Evolutionary conservation across 2,888 invertebrate species (phyloP), one percentile per base, ranked within the genome.

Genomic region (Platycheirus rosarum): DNA sequence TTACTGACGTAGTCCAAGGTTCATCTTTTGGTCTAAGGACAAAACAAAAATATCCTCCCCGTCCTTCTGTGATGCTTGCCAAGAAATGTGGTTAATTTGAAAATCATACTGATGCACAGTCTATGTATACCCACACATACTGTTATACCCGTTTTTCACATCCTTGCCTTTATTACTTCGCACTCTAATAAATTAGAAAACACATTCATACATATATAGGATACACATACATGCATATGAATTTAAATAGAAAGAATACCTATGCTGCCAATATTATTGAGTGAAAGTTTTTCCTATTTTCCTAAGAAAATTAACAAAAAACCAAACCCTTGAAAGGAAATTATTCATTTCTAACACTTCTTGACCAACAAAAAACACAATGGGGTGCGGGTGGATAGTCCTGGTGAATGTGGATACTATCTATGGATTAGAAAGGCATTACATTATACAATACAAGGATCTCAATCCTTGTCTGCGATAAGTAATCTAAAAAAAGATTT

Each of bases 1-100:
- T 79, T 73, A 63, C 78, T 55, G 78, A 42, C 78, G 26, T 26
- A 48, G 48, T 55, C 62, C 68, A 55, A 51, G 48, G 78, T 48
- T 73, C 48, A 55, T 63, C 16, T 42, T 48, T 63, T 55, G 62
- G 63, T 55, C 55, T 32, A 42, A 53, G 46, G 68, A 68, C 74
- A 71, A 73, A 26, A 73, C 65, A 32, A 7, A 32, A 4, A 48
- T 42, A 48, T 49, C 48, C 48, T 13, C 9, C 35, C n/a, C n/a
- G 18, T 51, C 7, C n/a, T 51, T 18, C 9, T 44, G 8, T 46
- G 35, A 18, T 32, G 13, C 11, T 20, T 35, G 5, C 29, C 29
- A 11, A 18, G 26, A 26, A 57, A 40, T 63, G 57, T 37, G 42
- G 78, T 74, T 68, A 65, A 53, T 79, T 68, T 42, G 37, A 68